Evolutionary conservation across 2,797 vertebrate species (phyloP).

Genomic region (Phaenicophaeus curvirostris): DNA sequence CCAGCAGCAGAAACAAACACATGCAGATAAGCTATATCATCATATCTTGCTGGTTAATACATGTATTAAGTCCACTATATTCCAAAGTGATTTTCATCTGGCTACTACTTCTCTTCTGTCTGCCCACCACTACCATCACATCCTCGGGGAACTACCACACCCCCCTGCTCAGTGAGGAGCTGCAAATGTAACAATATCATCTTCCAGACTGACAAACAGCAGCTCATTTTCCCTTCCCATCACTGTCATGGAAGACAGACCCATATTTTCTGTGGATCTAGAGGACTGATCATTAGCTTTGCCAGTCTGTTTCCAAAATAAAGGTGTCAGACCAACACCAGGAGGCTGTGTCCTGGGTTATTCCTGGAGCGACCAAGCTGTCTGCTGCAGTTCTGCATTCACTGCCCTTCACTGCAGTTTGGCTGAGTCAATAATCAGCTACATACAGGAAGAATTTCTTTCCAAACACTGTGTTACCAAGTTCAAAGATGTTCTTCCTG

Average conservation of each 20-base stretch:
- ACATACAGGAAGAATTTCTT: not conserved
- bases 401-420: not conserved
- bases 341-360: not conserved
- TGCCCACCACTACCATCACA: not conserved
- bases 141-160: not conserved
- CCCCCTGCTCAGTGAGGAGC: not conserved
- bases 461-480: not conserved
- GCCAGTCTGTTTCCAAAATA: not conserved
- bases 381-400: not conserved
- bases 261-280: fast-evolving
- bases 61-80: not conserved
- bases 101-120: not conserved
- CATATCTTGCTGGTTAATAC: not conserved
- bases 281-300: not conserved
- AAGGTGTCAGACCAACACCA: not conserved
- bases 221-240: not conserved
- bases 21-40: not conserved
- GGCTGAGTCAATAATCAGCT: not conserved
- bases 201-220: not conserved
- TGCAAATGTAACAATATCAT: not conserved
- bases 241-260: not conserved
- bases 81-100: not conserved
- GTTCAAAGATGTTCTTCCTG: not conserved
- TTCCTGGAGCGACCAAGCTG: not conserved
- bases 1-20: not conserved